These are phyloP conservation scores for Sarotherodon lohbergeri DNA, from an alignment of 2,113 vertebrate genomes.

Conservation along the genomic window DNA sequence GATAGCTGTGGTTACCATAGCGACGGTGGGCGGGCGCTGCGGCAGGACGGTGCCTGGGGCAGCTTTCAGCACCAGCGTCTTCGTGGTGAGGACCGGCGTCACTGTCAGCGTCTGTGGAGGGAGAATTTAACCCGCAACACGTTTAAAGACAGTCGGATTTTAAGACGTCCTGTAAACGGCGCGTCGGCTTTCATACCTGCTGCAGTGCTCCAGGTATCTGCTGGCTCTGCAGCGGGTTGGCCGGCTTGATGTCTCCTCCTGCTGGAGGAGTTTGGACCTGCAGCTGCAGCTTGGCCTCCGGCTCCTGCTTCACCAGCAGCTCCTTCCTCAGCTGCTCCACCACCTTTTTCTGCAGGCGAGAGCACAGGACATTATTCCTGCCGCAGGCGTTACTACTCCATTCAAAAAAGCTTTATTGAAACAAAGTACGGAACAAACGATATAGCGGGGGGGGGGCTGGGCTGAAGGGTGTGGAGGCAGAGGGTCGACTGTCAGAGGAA, in stretches of 20 bases:
- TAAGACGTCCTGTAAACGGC: background rate
- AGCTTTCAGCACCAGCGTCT: constrained; percentile 98
- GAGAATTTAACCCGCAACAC: background rate
- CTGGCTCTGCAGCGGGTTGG: constrained; percentile 46
- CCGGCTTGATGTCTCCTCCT: constrained; percentile 47
- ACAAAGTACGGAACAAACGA: background rate
- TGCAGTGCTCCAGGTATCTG: constrained; percentile 57
- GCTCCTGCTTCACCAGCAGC: constrained; percentile 76
- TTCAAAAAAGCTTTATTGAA: background rate
- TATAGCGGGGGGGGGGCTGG: too few relatives aligned
- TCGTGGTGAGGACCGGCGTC: constrained; percentile 93
- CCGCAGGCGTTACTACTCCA: background rate
- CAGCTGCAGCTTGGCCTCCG: constrained; percentile 67
- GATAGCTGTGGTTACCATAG: constrained; percentile 96
- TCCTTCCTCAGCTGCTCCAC: constrained; percentile 80
- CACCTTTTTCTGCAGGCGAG: constrained; percentile 70
- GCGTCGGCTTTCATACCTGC: constrained; percentile 26
- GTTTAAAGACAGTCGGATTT: background rate
- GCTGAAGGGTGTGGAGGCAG: too few relatives aligned
- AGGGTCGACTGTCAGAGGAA: background rate
- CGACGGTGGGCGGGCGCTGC: constrained; percentile 89
- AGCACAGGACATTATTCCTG: background rate
- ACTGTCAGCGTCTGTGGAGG: constrained; percentile 86
- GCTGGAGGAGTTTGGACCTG: constrained; percentile 50
- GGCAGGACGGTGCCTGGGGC: constrained; percentile 85